Conservation (phyloP, 2,888 invertebrate species). For the Tryphoninae sp. region DNA sequence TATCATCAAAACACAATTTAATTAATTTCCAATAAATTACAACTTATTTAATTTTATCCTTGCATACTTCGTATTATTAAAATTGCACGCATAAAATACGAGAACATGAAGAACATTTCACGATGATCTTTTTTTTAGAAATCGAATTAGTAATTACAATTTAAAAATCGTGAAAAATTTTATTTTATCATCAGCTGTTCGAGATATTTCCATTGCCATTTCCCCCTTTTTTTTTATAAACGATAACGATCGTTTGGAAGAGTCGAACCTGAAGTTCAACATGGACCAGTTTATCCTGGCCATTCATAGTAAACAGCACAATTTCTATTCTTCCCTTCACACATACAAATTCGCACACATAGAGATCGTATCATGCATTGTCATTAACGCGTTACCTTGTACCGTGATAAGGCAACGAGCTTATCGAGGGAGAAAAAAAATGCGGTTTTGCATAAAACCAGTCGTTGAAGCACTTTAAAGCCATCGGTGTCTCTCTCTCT, state of each 20-base stretch:
- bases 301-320: background rate
- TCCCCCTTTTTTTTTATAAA: background rate
- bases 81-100: too few relatives aligned
- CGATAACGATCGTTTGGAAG: background rate
- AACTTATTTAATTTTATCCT: too few relatives aligned
- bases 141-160: too few relatives aligned
- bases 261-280: slow-evolving; percentile 32
- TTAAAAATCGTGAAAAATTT: too few relatives aligned
- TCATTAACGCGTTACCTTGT: background rate
- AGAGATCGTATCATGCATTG: background rate
- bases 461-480: slow-evolving; percentile 73
- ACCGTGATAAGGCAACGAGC: slow-evolving; percentile 40
- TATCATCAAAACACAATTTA: too few relatives aligned
- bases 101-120: too few relatives aligned
- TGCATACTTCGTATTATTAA: too few relatives aligned
- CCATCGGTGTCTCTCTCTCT: slow-evolving; percentile 46
- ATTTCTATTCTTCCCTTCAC: background rate
- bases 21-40: too few relatives aligned
- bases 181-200: background rate
- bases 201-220: background rate
- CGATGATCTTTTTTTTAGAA: too few relatives aligned
- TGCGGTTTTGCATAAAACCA: slow-evolving; percentile 64
- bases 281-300: slow-evolving; percentile 24
- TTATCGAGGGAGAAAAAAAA: slow-evolving; percentile 38
- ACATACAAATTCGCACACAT: too few relatives aligned